phyloP scores from a whole-genome alignment of 2,888 invertebrate genomes.

The Parascotia fuliginaria region DNA sequence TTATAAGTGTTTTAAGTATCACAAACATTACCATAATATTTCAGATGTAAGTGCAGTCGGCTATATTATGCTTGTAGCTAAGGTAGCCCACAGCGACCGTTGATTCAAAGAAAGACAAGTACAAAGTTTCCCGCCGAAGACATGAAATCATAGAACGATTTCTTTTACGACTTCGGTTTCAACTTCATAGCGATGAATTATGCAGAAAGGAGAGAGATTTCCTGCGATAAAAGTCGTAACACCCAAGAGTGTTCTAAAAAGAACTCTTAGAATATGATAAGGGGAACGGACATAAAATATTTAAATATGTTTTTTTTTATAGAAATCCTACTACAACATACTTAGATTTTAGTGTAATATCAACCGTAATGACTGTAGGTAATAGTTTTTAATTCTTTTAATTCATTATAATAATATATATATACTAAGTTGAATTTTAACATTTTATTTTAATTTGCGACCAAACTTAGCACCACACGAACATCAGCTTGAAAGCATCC shows the following conservation, averaged over 20 bases:
- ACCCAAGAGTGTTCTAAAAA: conserved; percentile 80
- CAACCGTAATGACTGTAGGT: no score
- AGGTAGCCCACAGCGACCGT: conserved; percentile 61
- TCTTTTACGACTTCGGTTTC: conserved; percentile 85
- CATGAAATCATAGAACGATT: conserved; percentile 85
- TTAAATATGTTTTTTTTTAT: conserved; percentile 36
- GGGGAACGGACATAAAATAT: conserved; percentile 54
- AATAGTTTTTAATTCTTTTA: no score
- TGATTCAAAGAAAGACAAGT: conserved; percentile 77
- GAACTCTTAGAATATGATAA: conserved; percentile 71
- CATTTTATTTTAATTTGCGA: no score
- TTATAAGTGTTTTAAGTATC: conserved; percentile 10
- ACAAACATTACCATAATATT: conserved; percentile 18
- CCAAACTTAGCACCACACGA: no score
- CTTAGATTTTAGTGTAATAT: no score
- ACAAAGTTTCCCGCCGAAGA: conserved; percentile 80
- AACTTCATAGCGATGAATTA: conserved; percentile 85
- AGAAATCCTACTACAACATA: neutral
- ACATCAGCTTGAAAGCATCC: no score
- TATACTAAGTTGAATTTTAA: no score
- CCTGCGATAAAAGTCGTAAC: conserved; percentile 83
- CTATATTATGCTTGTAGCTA: conserved; percentile 14
- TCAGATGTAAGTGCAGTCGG: conserved; percentile 13
- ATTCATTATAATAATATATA: no score
- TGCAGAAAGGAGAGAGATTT: conserved; percentile 84